These are phyloP conservation scores for Sitta europaea DNA, from an alignment of 2,113 vertebrate species.

Conservation along the genomic window DNA sequence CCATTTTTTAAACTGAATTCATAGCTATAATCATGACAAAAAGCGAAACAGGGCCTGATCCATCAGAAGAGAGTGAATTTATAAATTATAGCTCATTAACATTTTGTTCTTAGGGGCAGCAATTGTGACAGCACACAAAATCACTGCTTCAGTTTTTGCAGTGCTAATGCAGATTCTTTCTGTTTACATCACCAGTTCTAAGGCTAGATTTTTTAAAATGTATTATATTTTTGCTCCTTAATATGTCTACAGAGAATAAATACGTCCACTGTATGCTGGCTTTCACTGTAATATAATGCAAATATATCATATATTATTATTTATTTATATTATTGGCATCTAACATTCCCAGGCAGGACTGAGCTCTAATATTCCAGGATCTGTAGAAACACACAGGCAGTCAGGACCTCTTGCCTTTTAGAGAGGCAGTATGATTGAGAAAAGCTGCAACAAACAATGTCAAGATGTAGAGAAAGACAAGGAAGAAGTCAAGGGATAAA, in stretches of 20 bases:
- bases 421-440: not conserved
- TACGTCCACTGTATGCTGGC: not conserved
- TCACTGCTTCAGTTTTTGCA: not conserved
- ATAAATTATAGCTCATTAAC: constrained; percentile 37
- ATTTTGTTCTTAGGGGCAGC: not conserved
- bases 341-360: not conserved
- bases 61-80: not conserved
- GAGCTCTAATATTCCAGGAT: not conserved
- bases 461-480: not conserved
- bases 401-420: not conserved
- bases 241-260: not conserved
- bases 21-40: not conserved
- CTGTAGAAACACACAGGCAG: not conserved
- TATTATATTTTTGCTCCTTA: not conserved
- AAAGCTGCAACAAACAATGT: not conserved
- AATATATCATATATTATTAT: not conserved
- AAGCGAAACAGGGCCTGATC: constrained; percentile 12
- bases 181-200: not conserved
- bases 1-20: not conserved
- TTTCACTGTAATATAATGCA: not conserved
- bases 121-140: not conserved
- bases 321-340: not conserved
- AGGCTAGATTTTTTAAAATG: not conserved
- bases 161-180: not conserved
- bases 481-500: not conserved